Percentiles rank a stretch among this genome's conserved stretches.
phyloP scores from a whole-genome alignment of 92 coral and sea anemone species.

The Micromussa lordhowensis region DNA sequence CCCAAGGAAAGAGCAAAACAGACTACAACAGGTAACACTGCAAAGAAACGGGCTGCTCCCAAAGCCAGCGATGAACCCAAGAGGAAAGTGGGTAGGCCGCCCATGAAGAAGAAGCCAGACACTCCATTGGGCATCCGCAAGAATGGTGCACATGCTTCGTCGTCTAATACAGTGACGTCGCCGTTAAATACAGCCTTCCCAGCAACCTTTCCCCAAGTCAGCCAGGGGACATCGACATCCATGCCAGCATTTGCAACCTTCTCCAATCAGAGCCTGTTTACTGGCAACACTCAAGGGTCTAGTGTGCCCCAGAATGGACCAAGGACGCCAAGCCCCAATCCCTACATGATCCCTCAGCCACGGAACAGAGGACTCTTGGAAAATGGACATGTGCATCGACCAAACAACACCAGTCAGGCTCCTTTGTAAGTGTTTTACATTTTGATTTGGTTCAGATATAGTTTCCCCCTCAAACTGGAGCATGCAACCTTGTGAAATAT shows the following conservation, averaged over 20 bases:
- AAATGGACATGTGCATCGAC: conserved; percentile 68
- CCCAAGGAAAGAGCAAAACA: conserved; percentile 42
- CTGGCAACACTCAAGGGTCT: conserved; percentile 16
- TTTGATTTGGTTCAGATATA: not conserved
- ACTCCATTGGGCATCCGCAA: conserved; percentile 5
- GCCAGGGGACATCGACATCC: conserved; percentile 16
- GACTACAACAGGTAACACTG: conserved; percentile 16
- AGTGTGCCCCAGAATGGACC: conserved; percentile 52
- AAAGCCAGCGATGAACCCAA: conserved; percentile 82
- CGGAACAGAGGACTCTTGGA: conserved; percentile 69
- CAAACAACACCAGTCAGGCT: conserved; percentile 57
- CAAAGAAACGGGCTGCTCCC: conserved; percentile 77
- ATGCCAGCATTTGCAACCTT: conserved; percentile 29
- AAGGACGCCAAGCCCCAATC: conserved; percentile 55
- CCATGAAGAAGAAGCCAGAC: conserved; percentile 52
- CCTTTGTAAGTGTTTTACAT: conserved; percentile 73
- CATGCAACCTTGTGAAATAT: not conserved
- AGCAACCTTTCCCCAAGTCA: conserved; percentile 24
- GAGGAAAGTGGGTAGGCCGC: conserved; percentile 89
- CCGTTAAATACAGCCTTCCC: conserved; percentile 49
- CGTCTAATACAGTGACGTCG: conserved; percentile 29
- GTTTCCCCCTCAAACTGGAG: not conserved
- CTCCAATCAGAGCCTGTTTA: conserved; percentile 29
- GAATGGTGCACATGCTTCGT: conserved; percentile 10
- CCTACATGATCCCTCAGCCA: conserved; percentile 80